Percentiles rank a stretch among this genome's conserved stretches.
Conservation (phyloP, 1,140 invertebrate species). For the Scaptomyza pallida region DNA sequence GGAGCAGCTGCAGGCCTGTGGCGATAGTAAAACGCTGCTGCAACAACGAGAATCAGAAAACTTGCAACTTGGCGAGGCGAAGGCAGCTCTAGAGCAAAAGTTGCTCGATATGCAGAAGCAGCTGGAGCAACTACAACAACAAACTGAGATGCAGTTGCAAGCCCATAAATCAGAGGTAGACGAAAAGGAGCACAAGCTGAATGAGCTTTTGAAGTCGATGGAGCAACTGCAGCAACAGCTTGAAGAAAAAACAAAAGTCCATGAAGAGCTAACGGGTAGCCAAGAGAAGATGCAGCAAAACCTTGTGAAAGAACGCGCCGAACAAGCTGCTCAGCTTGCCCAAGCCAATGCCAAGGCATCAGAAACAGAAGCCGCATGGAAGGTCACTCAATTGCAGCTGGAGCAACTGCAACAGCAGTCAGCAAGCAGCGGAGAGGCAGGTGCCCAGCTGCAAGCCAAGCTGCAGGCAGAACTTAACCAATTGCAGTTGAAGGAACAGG, state of each 20-base stretch:
- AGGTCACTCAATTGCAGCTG: slow-evolving; percentile 38
- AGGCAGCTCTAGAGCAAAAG: slow-evolving; percentile 2
- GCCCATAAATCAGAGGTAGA: not conserved
- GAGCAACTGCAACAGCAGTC: slow-evolving; percentile 55
- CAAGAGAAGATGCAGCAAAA: slow-evolving; percentile 14
- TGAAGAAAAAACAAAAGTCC: not conserved
- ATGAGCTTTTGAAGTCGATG: not conserved
- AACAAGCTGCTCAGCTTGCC: slow-evolving; percentile 22
- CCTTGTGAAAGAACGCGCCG: not conserved
- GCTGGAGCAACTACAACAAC: slow-evolving; percentile 10
- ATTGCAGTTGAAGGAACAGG: slow-evolving; percentile 18
- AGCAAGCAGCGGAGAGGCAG: slow-evolving; percentile 28
- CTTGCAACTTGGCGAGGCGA: slow-evolving; percentile 17
- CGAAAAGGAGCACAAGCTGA: not conserved
- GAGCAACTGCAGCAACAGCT: slow-evolving; percentile 40
- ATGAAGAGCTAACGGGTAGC: not conserved
- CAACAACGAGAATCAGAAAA: not conserved
- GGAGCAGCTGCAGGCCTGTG: slow-evolving; percentile 11
- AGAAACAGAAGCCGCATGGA: slow-evolving; percentile 14
- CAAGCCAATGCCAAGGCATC: not conserved
- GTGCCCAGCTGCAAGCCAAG: slow-evolving; percentile 33
- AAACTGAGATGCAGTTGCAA: not conserved
- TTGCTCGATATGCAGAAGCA: slow-evolving; percentile 16
- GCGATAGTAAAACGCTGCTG: slow-evolving; percentile 3
- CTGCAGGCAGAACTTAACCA: slow-evolving; percentile 43